Evolutionary conservation across 2,113 vertebrate species (phyloP).

Genomic region (Pimephales promelas): DNA sequence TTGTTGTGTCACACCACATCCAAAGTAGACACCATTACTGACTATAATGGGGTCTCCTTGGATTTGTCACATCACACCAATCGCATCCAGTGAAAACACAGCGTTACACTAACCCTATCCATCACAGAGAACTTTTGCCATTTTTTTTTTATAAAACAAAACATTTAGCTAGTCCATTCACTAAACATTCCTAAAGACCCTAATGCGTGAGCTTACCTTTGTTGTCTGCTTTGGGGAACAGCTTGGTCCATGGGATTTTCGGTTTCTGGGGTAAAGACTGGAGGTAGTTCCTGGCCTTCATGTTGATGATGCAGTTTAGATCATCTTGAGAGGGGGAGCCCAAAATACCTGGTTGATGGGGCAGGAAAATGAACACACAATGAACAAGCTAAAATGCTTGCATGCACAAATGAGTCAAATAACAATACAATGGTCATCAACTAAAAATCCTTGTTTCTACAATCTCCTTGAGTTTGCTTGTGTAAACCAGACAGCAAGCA

Average conservation of each 20-base stretch:
- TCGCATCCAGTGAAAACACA: too few species aligned
- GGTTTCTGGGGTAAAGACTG: slow-evolving; percentile 84
- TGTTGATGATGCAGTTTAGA: slow-evolving; percentile 89
- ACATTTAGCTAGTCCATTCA: not conserved
- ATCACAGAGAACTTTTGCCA: too few species aligned
- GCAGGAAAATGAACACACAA: not conserved
- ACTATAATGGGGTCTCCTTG: too few species aligned
- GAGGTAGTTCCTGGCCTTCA: slow-evolving; percentile 88
- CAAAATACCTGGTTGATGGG: slow-evolving; percentile 73
- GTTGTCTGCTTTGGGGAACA: slow-evolving; percentile 79
- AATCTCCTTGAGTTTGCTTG: not conserved
- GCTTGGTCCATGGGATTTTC: slow-evolving; percentile 83
- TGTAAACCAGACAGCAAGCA: not conserved
- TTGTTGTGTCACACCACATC: too few species aligned
- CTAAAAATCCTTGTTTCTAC: not conserved
- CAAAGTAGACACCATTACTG: too few species aligned
- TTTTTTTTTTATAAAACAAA: too few species aligned
- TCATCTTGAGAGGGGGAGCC: slow-evolving; percentile 87
- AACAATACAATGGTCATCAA: not conserved
- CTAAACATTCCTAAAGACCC: not conserved
- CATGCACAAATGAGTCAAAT: not conserved
- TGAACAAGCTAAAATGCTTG: too few species aligned
- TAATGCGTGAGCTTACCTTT: slow-evolving; percentile 73
- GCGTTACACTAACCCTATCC: too few species aligned
- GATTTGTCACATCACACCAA: too few species aligned